These are phyloP conservation scores for Suncus etruscus DNA, from an alignment of 2,113 vertebrate genomes.

Conservation along the genomic window DNA sequence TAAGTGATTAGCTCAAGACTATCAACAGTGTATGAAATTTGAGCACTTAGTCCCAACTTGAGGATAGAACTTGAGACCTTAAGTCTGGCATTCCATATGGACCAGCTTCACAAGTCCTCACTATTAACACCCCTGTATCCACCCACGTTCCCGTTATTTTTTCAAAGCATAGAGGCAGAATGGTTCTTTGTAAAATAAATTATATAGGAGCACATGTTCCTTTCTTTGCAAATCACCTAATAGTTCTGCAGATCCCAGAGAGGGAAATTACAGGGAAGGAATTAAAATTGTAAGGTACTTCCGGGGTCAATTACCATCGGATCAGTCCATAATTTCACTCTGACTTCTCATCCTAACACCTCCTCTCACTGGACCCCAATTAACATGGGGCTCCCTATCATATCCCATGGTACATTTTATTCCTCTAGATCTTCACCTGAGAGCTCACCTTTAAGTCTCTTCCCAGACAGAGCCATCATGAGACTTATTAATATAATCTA, in stretches of 20 bases:
- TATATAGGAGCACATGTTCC: background rate
- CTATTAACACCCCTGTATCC: background rate
- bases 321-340: no score
- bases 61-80: background rate
- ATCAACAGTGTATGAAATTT: background rate
- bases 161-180: background rate
- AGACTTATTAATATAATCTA: background rate
- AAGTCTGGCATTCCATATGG: background rate
- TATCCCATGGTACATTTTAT: no score
- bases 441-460: background rate
- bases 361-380: no score
- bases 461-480: background rate
- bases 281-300: no score
- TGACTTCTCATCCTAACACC: no score
- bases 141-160: background rate
- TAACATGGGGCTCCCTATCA: no score
- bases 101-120: background rate
- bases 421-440: background rate
- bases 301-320: no score
- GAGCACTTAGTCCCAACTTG: background rate
- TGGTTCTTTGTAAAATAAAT: background rate
- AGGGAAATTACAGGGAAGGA: no score
- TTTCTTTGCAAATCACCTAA: fast-evolving
- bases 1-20: background rate
- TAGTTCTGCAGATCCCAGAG: no score